phyloP scores from a whole-genome alignment of 1,140 invertebrate genomes.

The Nymphalis io region DNA sequence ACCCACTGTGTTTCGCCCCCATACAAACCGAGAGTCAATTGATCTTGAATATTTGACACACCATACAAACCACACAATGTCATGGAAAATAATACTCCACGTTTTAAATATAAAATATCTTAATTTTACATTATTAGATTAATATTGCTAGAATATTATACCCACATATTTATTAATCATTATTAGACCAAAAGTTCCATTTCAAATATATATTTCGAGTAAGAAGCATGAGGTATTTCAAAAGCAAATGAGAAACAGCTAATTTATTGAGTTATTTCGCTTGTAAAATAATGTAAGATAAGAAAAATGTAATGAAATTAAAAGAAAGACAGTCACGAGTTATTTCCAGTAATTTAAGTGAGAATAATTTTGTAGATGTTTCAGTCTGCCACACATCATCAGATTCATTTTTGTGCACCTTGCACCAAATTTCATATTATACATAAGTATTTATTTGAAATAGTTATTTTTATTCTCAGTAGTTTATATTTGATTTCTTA shows the following conservation, averaged over 20 bases:
- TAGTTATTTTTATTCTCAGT: slow-evolving; percentile 1
- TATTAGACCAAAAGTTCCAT: no score
- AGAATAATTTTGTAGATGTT: not conserved
- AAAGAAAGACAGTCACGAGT: not conserved
- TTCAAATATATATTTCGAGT: no score
- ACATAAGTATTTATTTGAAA: not conserved
- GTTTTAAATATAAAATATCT: no score
- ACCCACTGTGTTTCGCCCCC: not conserved
- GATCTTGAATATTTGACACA: no score
- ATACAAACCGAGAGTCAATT: not conserved
- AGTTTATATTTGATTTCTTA: not conserved
- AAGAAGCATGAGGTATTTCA: not conserved
- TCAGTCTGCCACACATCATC: not conserved
- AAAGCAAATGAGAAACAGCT: not conserved
- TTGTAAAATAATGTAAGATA: not conserved
- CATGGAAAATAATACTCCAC: no score
- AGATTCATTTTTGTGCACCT: slow-evolving; percentile 3
- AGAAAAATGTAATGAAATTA: not conserved
- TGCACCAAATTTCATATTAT: not conserved
- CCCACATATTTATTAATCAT: no score
- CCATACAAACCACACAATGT: no score
- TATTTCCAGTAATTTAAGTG: not conserved
- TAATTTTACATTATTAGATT: no score
- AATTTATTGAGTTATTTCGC: not conserved
- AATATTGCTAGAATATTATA: no score